phyloP scores from a whole-genome alignment of 2,797 vertebrate genomes.

The Liasis olivaceus region DNA sequence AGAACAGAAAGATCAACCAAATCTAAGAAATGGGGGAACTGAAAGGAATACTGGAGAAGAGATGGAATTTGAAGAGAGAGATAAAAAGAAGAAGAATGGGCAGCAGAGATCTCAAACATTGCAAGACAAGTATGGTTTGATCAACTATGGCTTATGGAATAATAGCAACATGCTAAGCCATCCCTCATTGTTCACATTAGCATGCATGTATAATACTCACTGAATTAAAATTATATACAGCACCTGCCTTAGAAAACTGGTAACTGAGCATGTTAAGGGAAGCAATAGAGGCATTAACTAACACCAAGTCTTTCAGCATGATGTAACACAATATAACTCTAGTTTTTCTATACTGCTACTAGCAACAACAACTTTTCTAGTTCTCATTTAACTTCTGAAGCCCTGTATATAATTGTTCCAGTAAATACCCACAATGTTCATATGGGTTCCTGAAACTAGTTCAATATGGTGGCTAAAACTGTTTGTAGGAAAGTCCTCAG shows the following conservation, averaged over 20 bases:
- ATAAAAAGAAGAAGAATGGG: neutral
- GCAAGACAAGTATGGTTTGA: neutral
- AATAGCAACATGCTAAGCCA: neutral
- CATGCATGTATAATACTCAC: neutral
- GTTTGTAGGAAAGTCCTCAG: neutral
- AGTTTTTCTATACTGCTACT: neutral
- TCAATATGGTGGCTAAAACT: neutral
- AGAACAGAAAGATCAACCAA: neutral
- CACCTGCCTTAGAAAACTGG: neutral
- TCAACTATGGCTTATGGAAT: neutral
- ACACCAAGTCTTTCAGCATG: neutral
- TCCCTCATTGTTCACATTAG: neutral
- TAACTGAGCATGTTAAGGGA: neutral
- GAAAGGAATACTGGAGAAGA: neutral
- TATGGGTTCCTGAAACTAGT: neutral
- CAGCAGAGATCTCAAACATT: neutral
- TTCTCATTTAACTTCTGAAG: neutral
- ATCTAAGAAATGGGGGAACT: neutral
- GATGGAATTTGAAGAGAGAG: neutral
- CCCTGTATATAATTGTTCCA: neutral
- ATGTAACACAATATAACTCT: neutral
- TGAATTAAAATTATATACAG: neutral
- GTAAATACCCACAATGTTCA: neutral
- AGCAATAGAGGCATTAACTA: neutral
- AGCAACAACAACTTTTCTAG: neutral